Conservation (phyloP, 1,140 invertebrate species). For the Oppia nitens region DNA sequence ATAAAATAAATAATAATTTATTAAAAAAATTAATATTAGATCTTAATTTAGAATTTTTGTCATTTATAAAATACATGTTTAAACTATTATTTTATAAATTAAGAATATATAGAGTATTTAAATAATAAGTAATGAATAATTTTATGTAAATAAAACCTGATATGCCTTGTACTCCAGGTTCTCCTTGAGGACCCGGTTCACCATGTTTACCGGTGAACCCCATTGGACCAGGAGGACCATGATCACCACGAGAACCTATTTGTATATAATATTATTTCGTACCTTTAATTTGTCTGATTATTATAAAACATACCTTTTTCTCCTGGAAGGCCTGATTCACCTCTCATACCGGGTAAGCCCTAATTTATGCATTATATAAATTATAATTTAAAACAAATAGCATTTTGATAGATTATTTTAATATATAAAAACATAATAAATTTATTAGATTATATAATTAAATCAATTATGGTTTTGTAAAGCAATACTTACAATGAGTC, state of each 20-base stretch:
- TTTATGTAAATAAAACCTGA: not conserved
- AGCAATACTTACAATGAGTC: constrained; percentile 1
- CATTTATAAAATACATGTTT: too few relatives aligned
- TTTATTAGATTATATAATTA: too few relatives aligned
- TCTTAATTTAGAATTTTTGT: too few relatives aligned
- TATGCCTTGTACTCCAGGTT: not conserved
- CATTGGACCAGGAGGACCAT: constrained; percentile 47
- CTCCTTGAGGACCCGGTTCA: constrained; percentile 32
- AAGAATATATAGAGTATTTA: too few relatives aligned
- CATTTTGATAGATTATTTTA: too few relatives aligned
- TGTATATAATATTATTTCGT: not conserved
- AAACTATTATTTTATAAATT: too few relatives aligned
- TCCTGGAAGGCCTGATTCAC: not conserved
- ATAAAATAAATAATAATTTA: too few relatives aligned
- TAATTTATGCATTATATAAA: too few relatives aligned
- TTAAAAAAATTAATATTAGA: too few relatives aligned
- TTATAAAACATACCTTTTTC: not conserved
- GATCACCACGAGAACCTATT: constrained; percentile 32
- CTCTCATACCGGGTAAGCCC: not conserved
- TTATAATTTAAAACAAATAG: too few relatives aligned
- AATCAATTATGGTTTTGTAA: too few relatives aligned
- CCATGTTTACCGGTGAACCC: constrained; percentile 55
- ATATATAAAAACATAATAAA: too few relatives aligned
- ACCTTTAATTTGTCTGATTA: not conserved
- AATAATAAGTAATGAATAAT: not conserved